Base-by-base conservation (phyloP, 35 echinoderm and acorn worm species). In the Eucidaris tribuloides region DNA sequence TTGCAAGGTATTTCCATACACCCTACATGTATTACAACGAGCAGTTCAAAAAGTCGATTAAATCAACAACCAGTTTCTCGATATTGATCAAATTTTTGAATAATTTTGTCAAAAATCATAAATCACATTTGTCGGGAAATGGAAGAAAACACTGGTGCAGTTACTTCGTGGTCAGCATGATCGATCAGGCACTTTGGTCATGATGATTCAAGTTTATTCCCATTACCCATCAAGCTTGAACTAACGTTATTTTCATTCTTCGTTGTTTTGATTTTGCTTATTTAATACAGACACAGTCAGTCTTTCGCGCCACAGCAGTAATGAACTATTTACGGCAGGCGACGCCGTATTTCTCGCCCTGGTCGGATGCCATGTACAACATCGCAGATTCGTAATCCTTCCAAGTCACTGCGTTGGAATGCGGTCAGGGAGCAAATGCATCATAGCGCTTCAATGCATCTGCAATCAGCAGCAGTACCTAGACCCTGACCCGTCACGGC, bases 231-330 rank as follows among this genome's bases (percentile, higher is more conserved):
- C 28, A 18, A 37, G 20, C 19, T 68, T 0, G 28, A 32, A 32
- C n/a, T 27, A 30, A 29, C 0, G n/a, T n/a, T n/a, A 7, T 38
- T 45, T 84, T 71, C 42, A 22, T 17, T 13, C 4, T 65, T 82
- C 43, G 6, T 41, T 3, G 20, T 56, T 20, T 91, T 32, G 15
- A 42, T 11, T 0, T 77, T 82, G 32, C n/a, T 44, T 56, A 43
- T 46, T 62, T 42, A 11, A 42, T 72, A 0, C 81, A 97, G 94
- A 28, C 94, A 97, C 59, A n/a, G n/a, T n/a, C n/a, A n/a, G 52
- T 97, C 35, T 76, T 97, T 4, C 92, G 77, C 64, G 89, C 94
- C 24, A 89, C 94, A 0, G 92, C 89, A 71, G 92, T 85, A 59
- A 85, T 84, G 15, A 58, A 97, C 56, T 82, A 54, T 34, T 97